These are phyloP conservation scores for Tichodroma muraria DNA, from an alignment of 2,113 vertebrate genomes.

Conservation along the genomic window DNA sequence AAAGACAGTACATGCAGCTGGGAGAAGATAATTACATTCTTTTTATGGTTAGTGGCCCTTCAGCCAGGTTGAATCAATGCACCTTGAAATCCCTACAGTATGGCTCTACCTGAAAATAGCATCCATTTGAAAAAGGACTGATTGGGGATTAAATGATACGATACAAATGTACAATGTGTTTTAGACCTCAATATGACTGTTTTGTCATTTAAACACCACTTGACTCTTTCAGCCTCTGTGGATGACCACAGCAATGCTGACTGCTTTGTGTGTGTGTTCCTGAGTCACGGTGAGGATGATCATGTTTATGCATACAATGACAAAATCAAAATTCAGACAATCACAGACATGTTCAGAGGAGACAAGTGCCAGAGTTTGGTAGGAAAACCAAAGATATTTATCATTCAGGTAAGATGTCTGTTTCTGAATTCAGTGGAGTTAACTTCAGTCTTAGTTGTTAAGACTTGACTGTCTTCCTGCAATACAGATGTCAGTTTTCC, in stretches of 20 bases:
- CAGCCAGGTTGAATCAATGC: background rate
- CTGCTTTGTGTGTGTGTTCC: conserved; percentile 88
- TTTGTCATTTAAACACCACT: background rate
- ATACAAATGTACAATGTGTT: background rate
- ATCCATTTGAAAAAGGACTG: background rate
- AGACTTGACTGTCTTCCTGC: background rate
- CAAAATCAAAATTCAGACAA: conserved; percentile 76
- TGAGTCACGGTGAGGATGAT: conserved; percentile 89
- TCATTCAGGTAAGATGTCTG: conserved; percentile 84
- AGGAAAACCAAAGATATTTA: conserved; percentile 96
- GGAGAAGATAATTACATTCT: background rate
- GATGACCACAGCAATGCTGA: conserved; percentile 79
- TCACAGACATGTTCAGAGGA: conserved; percentile 85
- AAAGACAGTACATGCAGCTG: background rate
- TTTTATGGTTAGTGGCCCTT: background rate
- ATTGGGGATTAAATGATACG: background rate
- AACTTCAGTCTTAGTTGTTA: too few species aligned
- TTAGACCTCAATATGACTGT: background rate
- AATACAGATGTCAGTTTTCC: background rate
- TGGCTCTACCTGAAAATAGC: background rate
- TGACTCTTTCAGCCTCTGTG: conserved; percentile 69
- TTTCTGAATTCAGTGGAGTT: background rate
- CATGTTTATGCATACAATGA: conserved; percentile 80
- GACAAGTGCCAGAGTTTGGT: conserved; percentile 84
- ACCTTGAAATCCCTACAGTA: background rate